Evolutionary conservation across 2,113 vertebrate species (phyloP).

Genomic region (Otocyon megalotis): DNA sequence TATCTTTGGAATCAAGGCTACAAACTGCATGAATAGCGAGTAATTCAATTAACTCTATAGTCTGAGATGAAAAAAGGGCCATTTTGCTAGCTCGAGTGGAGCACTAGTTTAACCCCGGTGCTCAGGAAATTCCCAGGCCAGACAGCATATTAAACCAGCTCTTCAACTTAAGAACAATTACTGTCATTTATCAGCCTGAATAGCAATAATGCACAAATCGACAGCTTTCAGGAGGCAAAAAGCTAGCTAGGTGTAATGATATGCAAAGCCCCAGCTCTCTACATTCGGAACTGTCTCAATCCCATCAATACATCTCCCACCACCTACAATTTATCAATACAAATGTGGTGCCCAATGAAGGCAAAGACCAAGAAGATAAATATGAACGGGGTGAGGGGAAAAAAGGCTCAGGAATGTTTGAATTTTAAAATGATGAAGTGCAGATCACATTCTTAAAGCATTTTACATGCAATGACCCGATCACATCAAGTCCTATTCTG

Average conservation of each 20-base stretch:
- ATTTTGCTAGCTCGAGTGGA: slow-evolving; percentile 88
- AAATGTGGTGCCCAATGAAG: slow-evolving; percentile 89
- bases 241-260: slow-evolving; percentile 89
- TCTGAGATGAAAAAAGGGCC: slow-evolving; percentile 87
- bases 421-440: slow-evolving; percentile 90
- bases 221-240: slow-evolving; percentile 92
- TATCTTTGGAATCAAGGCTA: slow-evolving; percentile 87
- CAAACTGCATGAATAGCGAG: slow-evolving; percentile 87
- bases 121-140: slow-evolving; percentile 90
- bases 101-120: slow-evolving; percentile 88
- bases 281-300: slow-evolving; percentile 89
- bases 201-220: slow-evolving; percentile 93
- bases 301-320: slow-evolving; percentile 91
- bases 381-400: slow-evolving; percentile 86
- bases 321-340: slow-evolving; percentile 91
- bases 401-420: slow-evolving; percentile 88
- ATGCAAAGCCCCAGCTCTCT: slow-evolving; percentile 91
- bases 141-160: slow-evolving; percentile 91
- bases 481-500: slow-evolving; percentile 85
- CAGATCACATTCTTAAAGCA: slow-evolving; percentile 84
- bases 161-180: slow-evolving; percentile 94
- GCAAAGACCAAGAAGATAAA: slow-evolving; percentile 89
- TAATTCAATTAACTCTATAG: slow-evolving; percentile 90
- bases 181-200: slow-evolving; percentile 94
- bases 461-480: slow-evolving; percentile 89